phyloP scores from a whole-genome alignment of 2,797 vertebrate species.

The Picus viridis region DNA sequence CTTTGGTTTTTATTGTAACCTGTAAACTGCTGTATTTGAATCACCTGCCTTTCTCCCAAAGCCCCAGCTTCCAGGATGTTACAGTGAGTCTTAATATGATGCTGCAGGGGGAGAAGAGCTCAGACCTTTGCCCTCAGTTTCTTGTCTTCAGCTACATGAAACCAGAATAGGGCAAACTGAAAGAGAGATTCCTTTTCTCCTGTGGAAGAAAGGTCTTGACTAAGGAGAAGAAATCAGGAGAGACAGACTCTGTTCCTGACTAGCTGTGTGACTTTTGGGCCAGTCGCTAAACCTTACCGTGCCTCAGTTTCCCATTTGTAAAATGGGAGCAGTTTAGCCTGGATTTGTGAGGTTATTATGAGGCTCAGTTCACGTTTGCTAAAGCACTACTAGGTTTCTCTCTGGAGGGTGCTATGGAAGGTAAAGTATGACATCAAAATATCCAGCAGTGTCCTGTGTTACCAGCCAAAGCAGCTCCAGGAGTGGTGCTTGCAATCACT shows the following conservation, averaged over 20 bases:
- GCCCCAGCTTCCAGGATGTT: conserved; percentile 20
- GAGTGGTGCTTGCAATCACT: neutral
- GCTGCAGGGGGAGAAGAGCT: neutral
- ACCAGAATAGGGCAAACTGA: neutral
- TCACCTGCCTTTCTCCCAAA: conserved; percentile 47
- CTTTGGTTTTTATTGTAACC: conserved; percentile 65
- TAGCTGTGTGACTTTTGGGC: conserved; percentile 14
- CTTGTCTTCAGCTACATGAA: conserved; percentile 21
- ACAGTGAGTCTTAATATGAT: conserved; percentile 5
- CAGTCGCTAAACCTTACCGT: neutral
- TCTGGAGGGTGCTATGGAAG: neutral
- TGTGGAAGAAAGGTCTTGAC: neutral
- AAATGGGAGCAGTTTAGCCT: conserved; percentile 20
- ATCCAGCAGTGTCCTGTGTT: fast-evolving
- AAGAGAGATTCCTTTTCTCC: neutral
- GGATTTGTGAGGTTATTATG: neutral
- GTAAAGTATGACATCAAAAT: fast-evolving
- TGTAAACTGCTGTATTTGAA: conserved; percentile 80
- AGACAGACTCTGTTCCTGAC: neutral
- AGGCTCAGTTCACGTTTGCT: neutral
- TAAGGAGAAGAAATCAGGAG: neutral
- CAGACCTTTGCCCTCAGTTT: neutral
- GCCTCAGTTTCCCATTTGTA: conserved; percentile 54
- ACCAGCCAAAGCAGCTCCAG: neutral
- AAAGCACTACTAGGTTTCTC: neutral